Evolutionary conservation across 2,113 vertebrate genomes (phyloP), one percentile per base, ranked within the genome.

Genomic region (Orycteropus afer): DNA sequence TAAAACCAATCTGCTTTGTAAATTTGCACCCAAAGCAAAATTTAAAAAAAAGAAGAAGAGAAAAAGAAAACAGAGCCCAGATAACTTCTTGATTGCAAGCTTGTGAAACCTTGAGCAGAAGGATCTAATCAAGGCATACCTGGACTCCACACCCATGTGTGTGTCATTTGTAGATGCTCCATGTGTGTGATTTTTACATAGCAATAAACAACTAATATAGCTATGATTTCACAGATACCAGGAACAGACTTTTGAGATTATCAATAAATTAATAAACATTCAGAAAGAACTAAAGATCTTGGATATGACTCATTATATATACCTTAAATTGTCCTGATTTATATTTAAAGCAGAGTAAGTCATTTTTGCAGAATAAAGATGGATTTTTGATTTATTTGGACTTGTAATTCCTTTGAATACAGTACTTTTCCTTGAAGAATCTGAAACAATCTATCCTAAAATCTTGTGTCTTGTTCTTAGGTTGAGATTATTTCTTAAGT

Each of bases 401-500:
- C 23, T 83, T 89, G 1, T 51, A 77, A 65, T 90, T 87, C 11
- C 37, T 91, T 91, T 47, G 0, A 76, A 73, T 37, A 53, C 53
- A 88, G 15, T 7, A 71, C 63, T 96, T 93, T 78, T 47, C 32
- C 37, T 71, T 47, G 45, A 91, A 83, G 59, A 86, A 78, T 53
- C 18, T 57, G 53, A 91, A 94, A 84, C 42, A 78, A 61, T 55
- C 45, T 57, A 73, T 13, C 57, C n/a, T 77, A 55, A 76, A 86
- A 8, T 91, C 69, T 86, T 91, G 12, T 65, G 15, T 80, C 49
- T 83, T 82, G 23, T 71, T 91, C 55, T 63, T 88, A 42, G 51
- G 23, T 25, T 42, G 47, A 47, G 29, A 77, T 91, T 93, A 87
- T 77, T 81, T 32, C 27, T 84, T 78, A 88, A 79, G 37, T 88